Conservation (phyloP, 1,140 invertebrate species). For the Drosophila neocordata region DNA sequence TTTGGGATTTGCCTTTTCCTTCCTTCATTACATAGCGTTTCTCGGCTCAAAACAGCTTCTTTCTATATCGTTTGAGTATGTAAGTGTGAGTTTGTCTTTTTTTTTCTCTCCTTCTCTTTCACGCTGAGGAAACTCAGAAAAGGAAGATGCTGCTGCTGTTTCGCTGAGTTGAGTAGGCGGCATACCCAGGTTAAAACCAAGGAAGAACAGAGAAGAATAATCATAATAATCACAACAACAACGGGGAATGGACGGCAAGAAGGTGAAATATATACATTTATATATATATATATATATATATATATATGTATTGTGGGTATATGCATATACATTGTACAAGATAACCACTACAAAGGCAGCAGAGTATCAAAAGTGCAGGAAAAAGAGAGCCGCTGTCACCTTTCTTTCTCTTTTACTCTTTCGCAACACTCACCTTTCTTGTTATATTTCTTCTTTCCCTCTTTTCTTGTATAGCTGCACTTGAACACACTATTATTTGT, state of each 20-base stretch:
- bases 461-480: background rate
- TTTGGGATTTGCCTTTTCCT: conserved; percentile 31
- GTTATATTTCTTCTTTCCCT: background rate
- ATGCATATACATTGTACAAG: background rate
- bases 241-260: too few species aligned
- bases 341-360: conserved; percentile 3
- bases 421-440: conserved; percentile 3
- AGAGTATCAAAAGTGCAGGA: background rate
- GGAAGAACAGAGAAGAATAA: conserved; percentile 17
- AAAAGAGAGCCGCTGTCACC: background rate
- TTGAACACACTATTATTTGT: background rate
- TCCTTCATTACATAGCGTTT: conserved; percentile 34
- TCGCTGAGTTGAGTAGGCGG: conserved; percentile 13
- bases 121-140: conserved; percentile 15
- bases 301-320: background rate
- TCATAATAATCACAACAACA: conserved; percentile 39
- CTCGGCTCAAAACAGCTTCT: conserved; percentile 27
- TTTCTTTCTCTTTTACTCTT: background rate
- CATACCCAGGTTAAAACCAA: conserved; percentile 25
- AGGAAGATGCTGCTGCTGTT: conserved; percentile 24
- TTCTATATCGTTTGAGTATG: background rate
- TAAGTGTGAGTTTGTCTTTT: conserved; percentile 5
- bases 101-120: conserved; percentile 7
- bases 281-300: background rate
- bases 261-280: background rate